Percentiles rank a stretch among this genome's conserved stretches.
phyloP scores from a whole-genome alignment of 2,888 invertebrate genomes.

The Cerastoderma edule region DNA sequence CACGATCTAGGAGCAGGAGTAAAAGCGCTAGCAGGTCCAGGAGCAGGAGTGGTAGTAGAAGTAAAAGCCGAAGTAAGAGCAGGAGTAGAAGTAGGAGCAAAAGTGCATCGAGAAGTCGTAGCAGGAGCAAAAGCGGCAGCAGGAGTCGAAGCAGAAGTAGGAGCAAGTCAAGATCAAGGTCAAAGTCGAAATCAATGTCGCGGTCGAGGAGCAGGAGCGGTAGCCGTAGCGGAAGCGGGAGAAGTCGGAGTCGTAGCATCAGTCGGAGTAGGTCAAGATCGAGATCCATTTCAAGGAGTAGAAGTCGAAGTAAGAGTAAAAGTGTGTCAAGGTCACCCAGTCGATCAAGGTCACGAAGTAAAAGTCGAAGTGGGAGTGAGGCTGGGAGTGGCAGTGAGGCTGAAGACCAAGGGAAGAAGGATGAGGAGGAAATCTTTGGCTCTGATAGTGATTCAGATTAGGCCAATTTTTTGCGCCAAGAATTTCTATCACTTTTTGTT shows the following conservation, averaged over 20 bases:
- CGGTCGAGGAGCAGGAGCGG: conserved; percentile 46
- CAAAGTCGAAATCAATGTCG: conserved; percentile 28
- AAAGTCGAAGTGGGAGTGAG: conserved; percentile 65
- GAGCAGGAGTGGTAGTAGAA: conserved; percentile 50
- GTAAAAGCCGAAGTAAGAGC: conserved; percentile 59
- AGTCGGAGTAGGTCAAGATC: conserved; percentile 38
- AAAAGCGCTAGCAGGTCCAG: conserved; percentile 58
- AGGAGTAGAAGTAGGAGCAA: conserved; percentile 61
- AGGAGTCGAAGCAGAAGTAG: conserved; percentile 63
- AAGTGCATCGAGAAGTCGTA: conserved; percentile 56
- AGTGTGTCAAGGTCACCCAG: conserved; percentile 59
- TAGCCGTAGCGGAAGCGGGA: conserved; percentile 32
- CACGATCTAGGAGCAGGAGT: conserved; percentile 57
- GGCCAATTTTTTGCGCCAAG: no score
- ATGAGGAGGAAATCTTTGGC: conserved; percentile 81
- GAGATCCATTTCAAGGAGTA: conserved; percentile 40
- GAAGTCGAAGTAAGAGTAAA: conserved; percentile 52
- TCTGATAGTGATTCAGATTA: conserved; percentile 75
- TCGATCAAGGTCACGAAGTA: conserved; percentile 61
- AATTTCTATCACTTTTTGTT: no score
- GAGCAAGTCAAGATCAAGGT: conserved; percentile 40
- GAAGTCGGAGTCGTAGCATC: conserved; percentile 40
- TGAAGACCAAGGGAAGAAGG: conserved; percentile 77
- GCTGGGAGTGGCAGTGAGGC: conserved; percentile 73
- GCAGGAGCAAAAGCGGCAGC: conserved; percentile 58